Conservation (phyloP, 2,797 vertebrate genomes). For the Eulemur rubriventer region DNA sequence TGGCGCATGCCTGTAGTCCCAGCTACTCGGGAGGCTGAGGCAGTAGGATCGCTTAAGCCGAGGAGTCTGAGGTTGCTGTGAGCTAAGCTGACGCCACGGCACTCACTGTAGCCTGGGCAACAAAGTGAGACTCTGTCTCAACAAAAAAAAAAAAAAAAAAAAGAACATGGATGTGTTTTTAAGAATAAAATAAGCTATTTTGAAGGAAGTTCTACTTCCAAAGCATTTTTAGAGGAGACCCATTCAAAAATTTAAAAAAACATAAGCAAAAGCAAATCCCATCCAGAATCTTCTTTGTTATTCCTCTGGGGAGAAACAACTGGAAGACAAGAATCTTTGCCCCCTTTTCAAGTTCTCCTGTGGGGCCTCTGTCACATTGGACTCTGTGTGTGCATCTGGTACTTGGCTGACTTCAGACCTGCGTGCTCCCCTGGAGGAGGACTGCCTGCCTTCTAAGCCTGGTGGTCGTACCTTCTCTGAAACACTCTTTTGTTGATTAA, state of each 20-base stretch:
- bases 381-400: neutral
- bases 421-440: fast-evolving
- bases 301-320: neutral
- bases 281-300: neutral
- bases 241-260: neutral
- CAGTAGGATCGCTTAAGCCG: too few species aligned
- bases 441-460: neutral
- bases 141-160: too few species aligned
- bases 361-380: neutral
- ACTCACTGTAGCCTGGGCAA: too few species aligned
- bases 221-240: neutral
- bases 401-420: neutral
- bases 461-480: neutral
- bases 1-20: too few species aligned
- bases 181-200: neutral
- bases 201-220: neutral
- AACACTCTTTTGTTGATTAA: neutral
- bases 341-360: neutral
- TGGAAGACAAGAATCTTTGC: neutral
- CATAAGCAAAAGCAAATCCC: neutral
- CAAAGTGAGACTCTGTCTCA: too few species aligned
- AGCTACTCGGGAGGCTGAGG: too few species aligned
- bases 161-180: neutral
- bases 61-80: too few species aligned
- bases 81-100: too few species aligned